These are phyloP conservation scores for Cryptosula pallasiana DNA, from an alignment of 2,888 invertebrate genomes.

Conservation along the genomic window DNA sequence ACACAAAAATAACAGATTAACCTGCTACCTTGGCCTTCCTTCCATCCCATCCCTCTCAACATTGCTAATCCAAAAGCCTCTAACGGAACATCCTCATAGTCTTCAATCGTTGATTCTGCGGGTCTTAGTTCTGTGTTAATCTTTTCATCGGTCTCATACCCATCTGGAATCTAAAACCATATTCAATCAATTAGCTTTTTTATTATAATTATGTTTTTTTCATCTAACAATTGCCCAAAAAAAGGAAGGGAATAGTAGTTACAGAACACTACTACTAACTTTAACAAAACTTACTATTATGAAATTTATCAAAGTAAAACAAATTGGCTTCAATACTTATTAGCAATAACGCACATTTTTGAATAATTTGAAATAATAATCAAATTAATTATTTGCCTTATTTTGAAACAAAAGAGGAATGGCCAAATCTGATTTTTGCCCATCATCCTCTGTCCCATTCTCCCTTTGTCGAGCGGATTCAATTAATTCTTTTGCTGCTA, in stretches of 20 bases:
- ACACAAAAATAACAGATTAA: background rate
- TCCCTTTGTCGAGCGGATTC: slow-evolving; percentile 26
- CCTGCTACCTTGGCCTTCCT: slow-evolving; percentile 47
- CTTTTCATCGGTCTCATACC: slow-evolving; percentile 55
- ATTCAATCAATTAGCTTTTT: background rate
- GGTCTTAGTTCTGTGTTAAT: slow-evolving; percentile 54
- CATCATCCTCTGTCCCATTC: slow-evolving; percentile 24
- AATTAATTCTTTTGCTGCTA: slow-evolving; percentile 19
- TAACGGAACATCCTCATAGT: slow-evolving; percentile 68
- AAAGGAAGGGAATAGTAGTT: no score
- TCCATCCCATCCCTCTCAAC: slow-evolving; percentile 83
- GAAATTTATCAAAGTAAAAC: no score
- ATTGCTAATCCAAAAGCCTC: slow-evolving; percentile 84
- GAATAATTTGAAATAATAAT: no score
- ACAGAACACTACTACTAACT: no score
- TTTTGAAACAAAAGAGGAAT: slow-evolving; percentile 55
- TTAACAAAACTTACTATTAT: no score
- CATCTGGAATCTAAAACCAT: slow-evolving; percentile 45
- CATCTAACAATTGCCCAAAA: no score
- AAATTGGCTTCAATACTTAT: no score
- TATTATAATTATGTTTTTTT: no score
- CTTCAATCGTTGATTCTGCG: slow-evolving; percentile 52
- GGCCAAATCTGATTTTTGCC: slow-evolving; percentile 31
- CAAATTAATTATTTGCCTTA: no score
- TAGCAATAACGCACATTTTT: no score